Evolutionary conservation across 1,140 invertebrate genomes (phyloP), one percentile per base, ranked within the genome.

Genomic region (Panagrolaimus sp.): DNA sequence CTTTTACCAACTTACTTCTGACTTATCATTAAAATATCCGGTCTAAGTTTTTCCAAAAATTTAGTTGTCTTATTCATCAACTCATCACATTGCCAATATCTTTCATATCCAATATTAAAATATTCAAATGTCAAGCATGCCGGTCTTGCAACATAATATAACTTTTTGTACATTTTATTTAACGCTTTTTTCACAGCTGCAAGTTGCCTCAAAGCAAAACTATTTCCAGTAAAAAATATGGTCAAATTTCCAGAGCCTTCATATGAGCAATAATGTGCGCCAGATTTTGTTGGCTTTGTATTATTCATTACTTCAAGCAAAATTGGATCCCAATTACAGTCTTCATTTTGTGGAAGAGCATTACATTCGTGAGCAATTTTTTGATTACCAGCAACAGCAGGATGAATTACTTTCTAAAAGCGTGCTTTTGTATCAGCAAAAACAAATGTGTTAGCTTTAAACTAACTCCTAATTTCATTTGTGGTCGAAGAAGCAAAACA

Each of bases 121-220:
- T 9, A 27, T 5, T 57, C 51, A 16, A 57, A 57, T 0, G 51
- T 57, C 8, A 57, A 25, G 8, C 51, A 57, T 11, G 20, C 51
- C 4, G 51, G 51, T 57, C 51, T 57, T 27, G 51, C 51, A 11
- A 57, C 51, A 16, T 20, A 57, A 57, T 57, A 57, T 27, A 57
- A 23, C n/a, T 57, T 57, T 57, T 57, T 57, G 20, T 23, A 57
- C 1, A 25, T 57, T 8, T 27, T 27, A 57, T 57, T 13, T 27
- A 57, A 20, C 1, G 51, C 51, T n/a, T 5, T 27, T 20, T 27
- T 57, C 4, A 57, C n/a, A 20, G 13, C 51, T 1, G 20, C 27
- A 11, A 57, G 20, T 57, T 57, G 51, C 8, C 51, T 13, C 1
- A 57, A 5, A 5, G 51, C 51, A 20, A 57, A 57, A 25, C 20